These are phyloP conservation scores for Drosophila bifasciata DNA, from an alignment of 1,140 invertebrate species.

Conservation along the genomic window DNA sequence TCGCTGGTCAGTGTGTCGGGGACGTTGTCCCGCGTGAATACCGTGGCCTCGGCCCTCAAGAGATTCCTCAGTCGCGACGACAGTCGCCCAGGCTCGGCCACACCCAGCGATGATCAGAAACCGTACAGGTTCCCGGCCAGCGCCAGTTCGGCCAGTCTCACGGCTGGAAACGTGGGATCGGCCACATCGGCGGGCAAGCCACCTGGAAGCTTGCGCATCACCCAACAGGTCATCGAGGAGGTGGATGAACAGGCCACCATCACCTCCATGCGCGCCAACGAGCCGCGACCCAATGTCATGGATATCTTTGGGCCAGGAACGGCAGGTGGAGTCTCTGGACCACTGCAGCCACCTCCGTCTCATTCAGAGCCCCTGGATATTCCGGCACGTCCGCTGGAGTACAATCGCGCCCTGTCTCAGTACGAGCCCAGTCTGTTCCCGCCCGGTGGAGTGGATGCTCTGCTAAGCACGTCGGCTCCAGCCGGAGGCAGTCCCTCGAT, in stretches of 20 bases:
- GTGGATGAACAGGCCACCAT: slow-evolving; percentile 92
- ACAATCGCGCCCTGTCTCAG: slow-evolving; percentile 73
- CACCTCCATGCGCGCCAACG: slow-evolving; percentile 87
- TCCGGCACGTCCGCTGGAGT: slow-evolving; percentile 62
- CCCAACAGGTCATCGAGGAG: slow-evolving; percentile 91
- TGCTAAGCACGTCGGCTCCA: slow-evolving; percentile 75
- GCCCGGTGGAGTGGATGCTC: slow-evolving; percentile 68
- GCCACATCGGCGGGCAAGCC: slow-evolving; percentile 44
- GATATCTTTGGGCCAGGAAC: slow-evolving; percentile 85
- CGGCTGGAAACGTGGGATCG: slow-evolving; percentile 19
- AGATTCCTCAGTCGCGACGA: slow-evolving; percentile 91
- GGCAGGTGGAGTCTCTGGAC: slow-evolving; percentile 36
- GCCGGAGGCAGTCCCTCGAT: slow-evolving; percentile 48
- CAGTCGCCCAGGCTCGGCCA: slow-evolving; percentile 73
- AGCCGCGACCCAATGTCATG: slow-evolving; percentile 86
- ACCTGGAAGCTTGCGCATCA: slow-evolving; percentile 88
- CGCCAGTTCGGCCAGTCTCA: slow-evolving; percentile 70
- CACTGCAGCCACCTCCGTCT: slow-evolving; percentile 72
- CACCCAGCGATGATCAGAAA: slow-evolving; percentile 71
- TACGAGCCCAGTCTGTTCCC: slow-evolving; percentile 66
- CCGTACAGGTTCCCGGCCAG: slow-evolving; percentile 77
- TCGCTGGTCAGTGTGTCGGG: slow-evolving; percentile 85
- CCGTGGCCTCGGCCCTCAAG: slow-evolving; percentile 90
- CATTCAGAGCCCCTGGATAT: slow-evolving; percentile 84
- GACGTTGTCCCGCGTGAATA: slow-evolving; percentile 89